Conservation (phyloP, 2,888 invertebrate genomes). For the Drosophila setosimentum region DNA sequence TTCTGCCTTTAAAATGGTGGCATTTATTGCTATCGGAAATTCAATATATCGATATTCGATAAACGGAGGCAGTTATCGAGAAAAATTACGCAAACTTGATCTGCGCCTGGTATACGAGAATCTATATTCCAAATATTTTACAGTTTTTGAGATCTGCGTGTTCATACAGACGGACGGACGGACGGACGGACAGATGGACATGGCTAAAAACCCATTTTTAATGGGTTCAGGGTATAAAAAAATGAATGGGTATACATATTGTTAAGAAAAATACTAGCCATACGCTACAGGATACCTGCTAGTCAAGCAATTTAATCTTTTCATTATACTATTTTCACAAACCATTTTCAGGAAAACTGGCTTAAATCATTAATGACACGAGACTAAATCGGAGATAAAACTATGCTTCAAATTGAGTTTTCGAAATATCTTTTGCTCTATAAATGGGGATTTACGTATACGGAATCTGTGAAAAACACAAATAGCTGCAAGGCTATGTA, state of each 20-base stretch:
- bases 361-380: slow-evolving; percentile 67
- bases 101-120: too few species aligned
- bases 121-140: too few species aligned
- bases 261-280: not conserved
- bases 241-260: not conserved
- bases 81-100: too few species aligned
- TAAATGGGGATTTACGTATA: slow-evolving; percentile 41
- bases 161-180: too few species aligned
- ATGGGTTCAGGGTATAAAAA: too few species aligned
- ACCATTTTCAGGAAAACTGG: slow-evolving; percentile 51
- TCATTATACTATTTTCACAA: slow-evolving; percentile 29
- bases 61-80: too few species aligned
- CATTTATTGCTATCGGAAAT: too few species aligned
- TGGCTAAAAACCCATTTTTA: too few species aligned
- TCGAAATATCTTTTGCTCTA: slow-evolving; percentile 14
- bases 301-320: not conserved
- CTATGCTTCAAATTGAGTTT: slow-evolving; percentile 11
- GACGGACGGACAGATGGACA: too few species aligned
- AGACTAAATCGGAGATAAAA: slow-evolving; percentile 16
- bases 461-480: slow-evolving; percentile 32
- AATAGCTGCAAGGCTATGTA: slow-evolving; percentile 12
- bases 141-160: too few species aligned
- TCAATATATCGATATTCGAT: too few species aligned
- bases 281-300: not conserved
- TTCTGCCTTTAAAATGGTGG: too few species aligned